Conservation (phyloP, 2,797 vertebrate species). For the Hybognathus amarus region DNA sequence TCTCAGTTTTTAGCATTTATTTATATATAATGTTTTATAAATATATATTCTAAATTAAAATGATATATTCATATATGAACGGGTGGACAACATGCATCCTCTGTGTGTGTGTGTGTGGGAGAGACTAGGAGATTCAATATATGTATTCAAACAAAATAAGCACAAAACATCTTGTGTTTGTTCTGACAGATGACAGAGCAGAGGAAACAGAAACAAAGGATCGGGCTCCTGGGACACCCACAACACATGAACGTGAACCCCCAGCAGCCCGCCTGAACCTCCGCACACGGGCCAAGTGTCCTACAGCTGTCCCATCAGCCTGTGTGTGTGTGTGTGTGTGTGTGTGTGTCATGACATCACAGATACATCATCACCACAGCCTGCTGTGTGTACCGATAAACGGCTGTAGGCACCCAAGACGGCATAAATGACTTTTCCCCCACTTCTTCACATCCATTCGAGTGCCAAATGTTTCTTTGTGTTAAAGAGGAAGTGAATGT, state of each 20-base stretch:
- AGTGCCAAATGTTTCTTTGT: constrained; percentile 70
- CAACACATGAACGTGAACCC: constrained; percentile 94
- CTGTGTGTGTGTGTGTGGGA: neutral
- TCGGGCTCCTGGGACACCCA: constrained; percentile 94
- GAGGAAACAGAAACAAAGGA: constrained; percentile 98
- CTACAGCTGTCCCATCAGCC: constrained; percentile 12
- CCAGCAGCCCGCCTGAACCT: constrained; percentile 88
- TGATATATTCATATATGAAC: neutral
- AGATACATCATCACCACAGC: constrained; percentile 63
- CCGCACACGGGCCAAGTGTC: constrained; percentile 16
- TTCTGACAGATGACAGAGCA: constrained; percentile 97
- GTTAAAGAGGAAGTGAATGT: constrained; percentile 57
- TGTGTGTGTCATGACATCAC: constrained; percentile 60
- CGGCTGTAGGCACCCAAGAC: constrained; percentile 53
- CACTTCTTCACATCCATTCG: constrained; percentile 53
- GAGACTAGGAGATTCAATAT: neutral
- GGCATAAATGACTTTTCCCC: constrained; percentile 50
- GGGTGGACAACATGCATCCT: neutral
- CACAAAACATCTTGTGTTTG: constrained; percentile 60
- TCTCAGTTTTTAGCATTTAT: too few species aligned
- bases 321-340: constrained; percentile 16
- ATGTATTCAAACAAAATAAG: neutral
- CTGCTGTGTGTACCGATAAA: constrained; percentile 63
- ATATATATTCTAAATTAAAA: neutral
- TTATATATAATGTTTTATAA: neutral